Evolutionary conservation across 1,140 invertebrate species (phyloP).

Genomic region (Pentalonia nigronervosa): DNA sequence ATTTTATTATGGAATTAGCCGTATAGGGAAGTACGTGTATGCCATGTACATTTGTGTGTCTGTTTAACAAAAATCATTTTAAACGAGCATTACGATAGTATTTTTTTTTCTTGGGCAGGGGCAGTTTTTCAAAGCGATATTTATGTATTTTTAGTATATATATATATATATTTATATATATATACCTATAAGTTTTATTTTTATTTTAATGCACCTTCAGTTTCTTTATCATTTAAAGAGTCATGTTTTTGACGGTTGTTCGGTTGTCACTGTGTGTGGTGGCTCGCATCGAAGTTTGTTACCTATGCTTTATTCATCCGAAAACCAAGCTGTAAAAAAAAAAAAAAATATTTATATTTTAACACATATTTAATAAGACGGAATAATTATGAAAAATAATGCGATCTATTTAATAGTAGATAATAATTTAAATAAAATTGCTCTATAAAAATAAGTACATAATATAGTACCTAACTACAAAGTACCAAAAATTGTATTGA

Average conservation of each 20-base stretch:
- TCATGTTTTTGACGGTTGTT: background rate
- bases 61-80: constrained; percentile 26
- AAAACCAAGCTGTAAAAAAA: constrained; percentile 57
- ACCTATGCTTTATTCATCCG: constrained; percentile 36
- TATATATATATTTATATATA: constrained; percentile 7
- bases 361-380: background rate
- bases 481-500: background rate
- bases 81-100: constrained; percentile 13
- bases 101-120: background rate
- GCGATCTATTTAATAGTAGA: constrained; percentile 19
- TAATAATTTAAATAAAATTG: constrained; percentile 25
- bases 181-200: constrained; percentile 10
- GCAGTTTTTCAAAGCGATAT: constrained; percentile 53
- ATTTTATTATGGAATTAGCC: background rate
- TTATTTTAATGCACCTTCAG: constrained; percentile 50
- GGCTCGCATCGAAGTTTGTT: constrained; percentile 20
- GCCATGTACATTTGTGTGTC: background rate
- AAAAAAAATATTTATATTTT: background rate
- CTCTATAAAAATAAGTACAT: constrained; percentile 7
- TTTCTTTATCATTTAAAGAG: constrained; percentile 36
- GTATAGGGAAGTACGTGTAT: background rate
- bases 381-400: background rate
- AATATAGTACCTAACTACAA: background rate
- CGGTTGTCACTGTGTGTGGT: background rate
- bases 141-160: constrained; percentile 32